Conservation (phyloP, 2,888 invertebrate genomes). For the Gortyna flavago region DNA sequence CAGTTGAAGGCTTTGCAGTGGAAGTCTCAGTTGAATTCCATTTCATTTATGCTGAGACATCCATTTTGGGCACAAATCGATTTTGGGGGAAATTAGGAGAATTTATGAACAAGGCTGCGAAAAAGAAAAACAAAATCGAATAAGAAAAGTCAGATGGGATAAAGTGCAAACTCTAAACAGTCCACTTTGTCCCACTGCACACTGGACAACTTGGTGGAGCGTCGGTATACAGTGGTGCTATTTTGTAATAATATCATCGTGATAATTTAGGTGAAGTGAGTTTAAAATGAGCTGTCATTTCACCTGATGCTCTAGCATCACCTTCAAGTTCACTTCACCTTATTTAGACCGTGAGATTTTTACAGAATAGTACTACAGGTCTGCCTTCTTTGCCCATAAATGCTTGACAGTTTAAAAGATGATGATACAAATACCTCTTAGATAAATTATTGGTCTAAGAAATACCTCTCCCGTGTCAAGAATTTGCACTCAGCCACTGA, state of each 20-base stretch:
- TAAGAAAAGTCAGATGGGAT: neutral
- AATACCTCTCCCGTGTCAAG: neutral
- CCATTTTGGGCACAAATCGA: too few relatives aligned
- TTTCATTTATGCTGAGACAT: neutral
- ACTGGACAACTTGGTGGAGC: neutral
- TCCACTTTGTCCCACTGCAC: neutral
- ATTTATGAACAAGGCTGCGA: neutral
- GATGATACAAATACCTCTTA: neutral
- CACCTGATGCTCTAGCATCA: too few relatives aligned
- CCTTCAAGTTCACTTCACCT: too few relatives aligned
- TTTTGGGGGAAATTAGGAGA: neutral
- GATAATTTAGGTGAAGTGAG: too few relatives aligned
- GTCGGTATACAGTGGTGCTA: too few relatives aligned
- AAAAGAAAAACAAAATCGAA: neutral
- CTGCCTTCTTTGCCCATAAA: neutral
- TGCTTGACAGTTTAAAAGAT: neutral
- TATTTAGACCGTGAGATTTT: too few relatives aligned
- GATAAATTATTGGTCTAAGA: too few relatives aligned
- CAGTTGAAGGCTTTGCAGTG: neutral
- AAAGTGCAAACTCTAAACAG: too few relatives aligned
- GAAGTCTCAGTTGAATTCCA: neutral
- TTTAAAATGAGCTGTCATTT: too few relatives aligned
- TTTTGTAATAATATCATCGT: too few relatives aligned
- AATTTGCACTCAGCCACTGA: neutral
- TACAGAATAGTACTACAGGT: too few relatives aligned